phyloP scores from a whole-genome alignment of 2,888 invertebrate species.

The Hirtodrosophila cameraria region DNA sequence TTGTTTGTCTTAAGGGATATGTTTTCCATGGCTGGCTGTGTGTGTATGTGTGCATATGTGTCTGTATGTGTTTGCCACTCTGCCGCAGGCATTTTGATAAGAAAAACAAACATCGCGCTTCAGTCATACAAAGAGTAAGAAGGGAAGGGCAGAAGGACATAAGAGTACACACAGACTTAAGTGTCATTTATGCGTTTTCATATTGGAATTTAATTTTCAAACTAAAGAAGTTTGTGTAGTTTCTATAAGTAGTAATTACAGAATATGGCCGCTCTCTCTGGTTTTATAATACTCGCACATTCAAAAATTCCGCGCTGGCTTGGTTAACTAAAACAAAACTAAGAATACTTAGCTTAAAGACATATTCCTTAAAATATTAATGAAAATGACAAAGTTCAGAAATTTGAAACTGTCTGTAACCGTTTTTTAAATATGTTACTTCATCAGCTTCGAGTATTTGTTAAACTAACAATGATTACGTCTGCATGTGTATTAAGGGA shows the following conservation, averaged over 20 bases:
- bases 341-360: constrained; percentile 6
- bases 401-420: constrained; percentile 42
- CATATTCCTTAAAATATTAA: constrained; percentile 5
- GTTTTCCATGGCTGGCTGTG: constrained; percentile 36
- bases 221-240: constrained; percentile 67
- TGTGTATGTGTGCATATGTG: constrained; percentile 9
- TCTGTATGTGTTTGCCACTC: constrained; percentile 43
- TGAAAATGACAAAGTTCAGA: constrained; percentile 20
- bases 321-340: background rate
- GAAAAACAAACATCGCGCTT: constrained; percentile 71
- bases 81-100: constrained; percentile 77
- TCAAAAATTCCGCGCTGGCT: constrained; percentile 31
- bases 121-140: constrained; percentile 39
- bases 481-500: constrained; percentile 45
- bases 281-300: constrained; percentile 42
- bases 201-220: constrained; percentile 76
- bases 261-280: background rate
- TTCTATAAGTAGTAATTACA: no score
- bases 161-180: constrained; percentile 61
- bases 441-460: no score
- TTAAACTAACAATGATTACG: constrained; percentile 55
- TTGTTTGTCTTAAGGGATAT: constrained; percentile 78
- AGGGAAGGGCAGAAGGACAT: background rate
- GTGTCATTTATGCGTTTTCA: constrained; percentile 79
- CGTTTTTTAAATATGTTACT: no score